These are phyloP conservation scores for Zaprionus gabonicus DNA, from an alignment of 1,140 invertebrate species.

Conservation along the genomic window DNA sequence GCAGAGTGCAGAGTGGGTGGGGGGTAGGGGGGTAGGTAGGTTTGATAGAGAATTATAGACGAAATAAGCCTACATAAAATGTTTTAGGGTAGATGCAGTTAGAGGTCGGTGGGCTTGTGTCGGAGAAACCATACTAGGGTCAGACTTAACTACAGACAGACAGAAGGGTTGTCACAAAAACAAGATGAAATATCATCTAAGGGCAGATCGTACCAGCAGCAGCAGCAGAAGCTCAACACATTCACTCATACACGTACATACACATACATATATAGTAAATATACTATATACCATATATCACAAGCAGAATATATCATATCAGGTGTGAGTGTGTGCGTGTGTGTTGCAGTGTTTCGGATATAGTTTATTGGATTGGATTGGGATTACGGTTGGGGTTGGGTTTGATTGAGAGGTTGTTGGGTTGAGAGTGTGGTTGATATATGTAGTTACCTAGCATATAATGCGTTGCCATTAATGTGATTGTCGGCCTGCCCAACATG, in stretches of 20 bases:
- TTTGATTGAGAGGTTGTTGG: neutral
- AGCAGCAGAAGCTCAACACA: slow-evolving; percentile 30
- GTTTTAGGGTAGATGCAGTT: slow-evolving; percentile 12
- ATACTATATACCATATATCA: neutral
- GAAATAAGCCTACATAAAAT: neutral
- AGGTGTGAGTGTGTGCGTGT: slow-evolving; percentile 11
- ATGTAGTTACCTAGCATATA: slow-evolving; percentile 90
- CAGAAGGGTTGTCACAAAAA: neutral
- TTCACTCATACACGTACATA: slow-evolving; percentile 18
- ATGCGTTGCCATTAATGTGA: slow-evolving; percentile 92
- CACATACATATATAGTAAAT: slow-evolving; percentile 8
- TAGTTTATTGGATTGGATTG: neutral
- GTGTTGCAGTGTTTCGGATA: slow-evolving; percentile 19
- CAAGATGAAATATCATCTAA: no score
- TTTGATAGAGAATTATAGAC: neutral
- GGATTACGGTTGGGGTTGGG: slow-evolving; percentile 17
- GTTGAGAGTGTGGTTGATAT: slow-evolving; percentile 30
- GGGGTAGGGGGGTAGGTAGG: slow-evolving; percentile 5
- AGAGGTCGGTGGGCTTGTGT: neutral
- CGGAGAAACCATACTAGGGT: neutral
- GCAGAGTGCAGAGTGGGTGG: slow-evolving; percentile 25
- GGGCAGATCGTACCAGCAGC: neutral
- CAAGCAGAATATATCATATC: slow-evolving; percentile 6
- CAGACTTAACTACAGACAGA: neutral
- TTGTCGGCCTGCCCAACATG: slow-evolving; percentile 94